phyloP scores from a whole-genome alignment of 2,797 vertebrate genomes.

The Anniella stebbinsi region DNA sequence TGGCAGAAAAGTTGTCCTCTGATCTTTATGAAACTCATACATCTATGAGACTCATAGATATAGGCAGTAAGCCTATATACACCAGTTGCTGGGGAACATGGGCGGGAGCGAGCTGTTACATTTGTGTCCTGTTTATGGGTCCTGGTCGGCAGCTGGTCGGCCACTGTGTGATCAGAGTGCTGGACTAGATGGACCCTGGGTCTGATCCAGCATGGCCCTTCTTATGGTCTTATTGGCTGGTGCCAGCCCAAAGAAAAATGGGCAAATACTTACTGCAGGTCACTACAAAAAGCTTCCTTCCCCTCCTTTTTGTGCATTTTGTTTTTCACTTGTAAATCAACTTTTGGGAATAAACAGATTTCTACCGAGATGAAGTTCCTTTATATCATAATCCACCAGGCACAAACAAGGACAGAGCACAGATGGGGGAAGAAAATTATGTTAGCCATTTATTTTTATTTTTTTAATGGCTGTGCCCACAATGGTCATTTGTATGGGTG shows the following conservation, averaged over 20 bases:
- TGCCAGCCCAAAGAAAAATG: neutral
- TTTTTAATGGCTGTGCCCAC: neutral
- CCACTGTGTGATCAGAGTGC: too few species aligned
- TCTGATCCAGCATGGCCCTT: too few species aligned
- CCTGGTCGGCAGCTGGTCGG: too few species aligned
- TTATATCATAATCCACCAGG: neutral
- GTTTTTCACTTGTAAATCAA: neutral
- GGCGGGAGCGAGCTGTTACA: too few species aligned
- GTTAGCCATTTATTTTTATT: neutral
- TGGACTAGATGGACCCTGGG: too few species aligned
- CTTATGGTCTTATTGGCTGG: neutral
- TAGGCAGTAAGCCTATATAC: too few species aligned
- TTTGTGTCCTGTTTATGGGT: too few species aligned
- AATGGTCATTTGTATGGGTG: neutral
- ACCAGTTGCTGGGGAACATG: too few species aligned
- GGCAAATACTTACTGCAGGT: neutral
- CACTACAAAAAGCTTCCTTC: neutral
- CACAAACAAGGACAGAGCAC: neutral
- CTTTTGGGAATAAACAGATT: neutral
- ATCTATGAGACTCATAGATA: too few species aligned
- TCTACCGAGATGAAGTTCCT: neutral
- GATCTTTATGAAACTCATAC: neutral
- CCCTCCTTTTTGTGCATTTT: neutral
- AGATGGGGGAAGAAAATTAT: neutral
- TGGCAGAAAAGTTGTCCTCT: neutral